These are phyloP conservation scores for Aix galericulata DNA, from an alignment of 2,113 vertebrate species.

Conservation along the genomic window DNA sequence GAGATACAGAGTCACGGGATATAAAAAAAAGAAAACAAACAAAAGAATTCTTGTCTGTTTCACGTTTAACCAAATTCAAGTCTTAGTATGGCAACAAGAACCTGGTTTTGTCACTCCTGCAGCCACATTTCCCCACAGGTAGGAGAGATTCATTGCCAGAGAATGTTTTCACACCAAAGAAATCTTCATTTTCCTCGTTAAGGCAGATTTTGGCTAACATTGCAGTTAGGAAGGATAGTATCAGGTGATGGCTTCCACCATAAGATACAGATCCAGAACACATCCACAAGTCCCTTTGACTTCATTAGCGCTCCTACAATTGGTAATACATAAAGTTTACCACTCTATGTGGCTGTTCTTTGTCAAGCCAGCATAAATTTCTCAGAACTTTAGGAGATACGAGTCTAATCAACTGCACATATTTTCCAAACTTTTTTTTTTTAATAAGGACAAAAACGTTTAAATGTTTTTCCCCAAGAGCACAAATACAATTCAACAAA, in stretches of 20 bases:
- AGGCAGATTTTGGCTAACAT: background rate
- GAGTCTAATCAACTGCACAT: background rate
- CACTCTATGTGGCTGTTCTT: background rate
- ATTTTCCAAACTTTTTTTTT: background rate
- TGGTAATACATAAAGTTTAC: background rate
- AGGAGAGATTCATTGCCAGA: background rate
- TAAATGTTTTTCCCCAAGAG: background rate
- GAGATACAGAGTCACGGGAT: rapidly evolving
- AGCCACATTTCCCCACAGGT: background rate
- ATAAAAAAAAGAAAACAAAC: background rate
- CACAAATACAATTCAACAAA: background rate
- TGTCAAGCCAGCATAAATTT: background rate
- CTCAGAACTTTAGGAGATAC: background rate
- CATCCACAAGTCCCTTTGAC: background rate
- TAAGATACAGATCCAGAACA: background rate
- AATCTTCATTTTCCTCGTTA: background rate
- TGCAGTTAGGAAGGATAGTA: background rate
- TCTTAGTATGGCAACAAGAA: background rate
- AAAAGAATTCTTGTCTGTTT: background rate
- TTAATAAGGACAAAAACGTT: background rate
- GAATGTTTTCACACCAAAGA: background rate
- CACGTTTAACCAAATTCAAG: background rate
- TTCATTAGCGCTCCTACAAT: rapidly evolving
- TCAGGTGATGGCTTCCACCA: background rate
- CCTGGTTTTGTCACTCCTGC: background rate